These are phyloP conservation scores for Norana najaformis DNA, from an alignment of 2,888 invertebrate genomes.

Conservation along the genomic window DNA sequence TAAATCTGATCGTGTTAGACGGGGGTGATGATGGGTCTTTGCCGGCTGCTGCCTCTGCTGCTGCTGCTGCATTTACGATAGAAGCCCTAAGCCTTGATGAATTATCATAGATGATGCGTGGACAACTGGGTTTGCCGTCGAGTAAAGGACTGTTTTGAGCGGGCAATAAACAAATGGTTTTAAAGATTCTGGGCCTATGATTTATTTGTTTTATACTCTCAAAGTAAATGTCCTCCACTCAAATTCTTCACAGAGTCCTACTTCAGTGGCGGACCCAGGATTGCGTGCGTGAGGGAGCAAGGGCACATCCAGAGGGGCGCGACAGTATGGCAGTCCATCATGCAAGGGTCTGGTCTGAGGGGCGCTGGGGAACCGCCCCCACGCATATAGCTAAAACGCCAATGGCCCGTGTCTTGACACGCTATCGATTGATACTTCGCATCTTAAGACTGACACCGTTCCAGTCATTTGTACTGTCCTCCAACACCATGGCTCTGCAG, in stretches of 20 bases:
- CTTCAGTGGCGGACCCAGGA: no score
- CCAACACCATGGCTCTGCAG: no score
- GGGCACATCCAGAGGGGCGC: no score
- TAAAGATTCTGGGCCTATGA: background rate
- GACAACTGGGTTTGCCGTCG: background rate
- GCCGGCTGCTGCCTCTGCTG: background rate
- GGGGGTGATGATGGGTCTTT: background rate
- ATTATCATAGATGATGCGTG: background rate
- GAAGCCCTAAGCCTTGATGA: background rate
- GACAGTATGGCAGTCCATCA: no score
- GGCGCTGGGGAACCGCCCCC: no score
- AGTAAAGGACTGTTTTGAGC: background rate
- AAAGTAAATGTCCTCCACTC: background rate
- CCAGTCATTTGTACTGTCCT: background rate
- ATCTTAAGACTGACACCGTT: background rate
- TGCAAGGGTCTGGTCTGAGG: no score
- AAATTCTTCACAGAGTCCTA: no score
- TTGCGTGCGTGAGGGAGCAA: no score
- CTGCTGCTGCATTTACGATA: background rate
- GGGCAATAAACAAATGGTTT: conserved; percentile 13
- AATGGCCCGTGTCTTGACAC: background rate
- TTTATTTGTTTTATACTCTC: background rate
- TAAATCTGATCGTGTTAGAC: background rate
- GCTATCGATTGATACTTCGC: background rate
- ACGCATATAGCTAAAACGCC: no score